Evolutionary conservation across 2,113 vertebrate genomes (phyloP).

Genomic region (Calidris pugnax): DNA sequence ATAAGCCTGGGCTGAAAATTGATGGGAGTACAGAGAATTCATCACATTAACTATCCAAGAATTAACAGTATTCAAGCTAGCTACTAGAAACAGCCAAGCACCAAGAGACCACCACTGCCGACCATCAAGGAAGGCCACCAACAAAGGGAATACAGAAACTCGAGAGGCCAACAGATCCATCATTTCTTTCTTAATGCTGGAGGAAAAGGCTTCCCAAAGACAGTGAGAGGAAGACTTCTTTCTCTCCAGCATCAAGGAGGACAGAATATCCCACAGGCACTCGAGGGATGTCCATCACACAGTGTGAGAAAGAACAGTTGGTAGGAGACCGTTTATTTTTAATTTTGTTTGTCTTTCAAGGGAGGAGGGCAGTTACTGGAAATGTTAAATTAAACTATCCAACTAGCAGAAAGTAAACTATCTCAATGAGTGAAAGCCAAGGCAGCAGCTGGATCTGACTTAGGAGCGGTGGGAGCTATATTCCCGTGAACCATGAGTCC

Average conservation of each 20-base stretch:
- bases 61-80: background rate
- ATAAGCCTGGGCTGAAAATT: background rate
- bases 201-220: background rate
- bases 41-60: background rate
- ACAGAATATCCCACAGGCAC: background rate
- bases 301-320: background rate
- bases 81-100: background rate
- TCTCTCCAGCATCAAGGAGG: background rate
- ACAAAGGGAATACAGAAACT: background rate
- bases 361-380: background rate
- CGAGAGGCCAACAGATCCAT: accelerated
- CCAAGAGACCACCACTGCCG: background rate
- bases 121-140: background rate
- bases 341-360: background rate
- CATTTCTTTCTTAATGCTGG: background rate
- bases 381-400: background rate
- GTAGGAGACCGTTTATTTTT: background rate
- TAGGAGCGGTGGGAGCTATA: background rate
- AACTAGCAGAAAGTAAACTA: background rate
- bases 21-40: background rate
- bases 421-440: background rate
- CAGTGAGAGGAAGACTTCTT: background rate
- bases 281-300: background rate
- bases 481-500: background rate
- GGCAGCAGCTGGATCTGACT: background rate